These are phyloP conservation scores for Mustela nigripes DNA, from an alignment of 2,113 vertebrate genomes.

Conservation along the genomic window DNA sequence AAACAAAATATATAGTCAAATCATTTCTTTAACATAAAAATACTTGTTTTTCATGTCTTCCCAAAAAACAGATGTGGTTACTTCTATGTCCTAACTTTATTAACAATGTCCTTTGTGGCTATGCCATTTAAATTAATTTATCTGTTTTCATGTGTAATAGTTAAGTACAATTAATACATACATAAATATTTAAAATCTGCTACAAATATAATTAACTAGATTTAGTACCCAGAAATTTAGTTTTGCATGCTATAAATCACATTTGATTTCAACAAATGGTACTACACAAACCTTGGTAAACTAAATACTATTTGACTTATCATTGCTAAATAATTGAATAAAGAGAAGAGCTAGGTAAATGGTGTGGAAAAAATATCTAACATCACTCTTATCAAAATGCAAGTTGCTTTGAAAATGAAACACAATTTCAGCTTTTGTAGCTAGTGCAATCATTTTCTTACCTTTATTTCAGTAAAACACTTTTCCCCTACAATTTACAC, in stretches of 20 bases:
- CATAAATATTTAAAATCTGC: constrained; percentile 58
- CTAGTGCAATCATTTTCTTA: background rate
- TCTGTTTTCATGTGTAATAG: constrained; percentile 66
- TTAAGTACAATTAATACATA: constrained; percentile 51
- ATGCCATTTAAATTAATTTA: constrained; percentile 48
- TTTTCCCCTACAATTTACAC: background rate
- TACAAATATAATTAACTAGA: constrained; percentile 76
- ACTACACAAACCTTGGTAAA: constrained; percentile 63
- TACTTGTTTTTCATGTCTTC: constrained; percentile 24
- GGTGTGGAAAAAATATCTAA: constrained; percentile 59
- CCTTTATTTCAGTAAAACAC: constrained; percentile 31
- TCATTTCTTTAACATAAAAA: constrained; percentile 58
- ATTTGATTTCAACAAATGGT: constrained; percentile 76
- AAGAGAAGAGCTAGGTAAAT: constrained; percentile 78
- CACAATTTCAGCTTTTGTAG: constrained; percentile 65
- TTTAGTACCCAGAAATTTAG: background rate
- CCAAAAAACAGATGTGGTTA: constrained; percentile 38
- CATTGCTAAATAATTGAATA: constrained; percentile 78
- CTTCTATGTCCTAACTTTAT: background rate
- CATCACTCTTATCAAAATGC: constrained; percentile 74
- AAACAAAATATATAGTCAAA: constrained; percentile 53
- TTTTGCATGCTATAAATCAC: constrained; percentile 70
- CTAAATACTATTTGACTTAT: constrained; percentile 79
- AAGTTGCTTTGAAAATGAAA: constrained; percentile 76
- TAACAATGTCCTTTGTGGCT: constrained; percentile 22